Evolutionary conservation across 2,888 invertebrate genomes (phyloP).

Genomic region (Acanthosepion pharaonis): DNA sequence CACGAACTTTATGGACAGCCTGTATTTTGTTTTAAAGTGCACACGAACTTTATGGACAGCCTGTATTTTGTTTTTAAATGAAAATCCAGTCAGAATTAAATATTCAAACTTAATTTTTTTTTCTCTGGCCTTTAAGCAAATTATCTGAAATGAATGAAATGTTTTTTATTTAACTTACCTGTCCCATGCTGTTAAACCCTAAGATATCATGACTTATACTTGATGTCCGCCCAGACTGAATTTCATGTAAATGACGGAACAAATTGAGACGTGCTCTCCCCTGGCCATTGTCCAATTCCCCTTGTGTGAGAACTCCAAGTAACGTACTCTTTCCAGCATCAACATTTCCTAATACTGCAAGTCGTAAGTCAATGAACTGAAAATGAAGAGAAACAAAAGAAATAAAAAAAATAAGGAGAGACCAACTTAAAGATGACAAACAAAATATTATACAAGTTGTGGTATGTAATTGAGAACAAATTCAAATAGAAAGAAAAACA

Average conservation of each 20-base stretch:
- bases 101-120: too few relatives aligned
- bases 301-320: constrained; percentile 95
- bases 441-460: too few relatives aligned
- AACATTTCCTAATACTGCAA: constrained; percentile 93
- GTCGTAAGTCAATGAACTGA: constrained; percentile 83
- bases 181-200: constrained; percentile 84
- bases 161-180: constrained; percentile 60
- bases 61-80: too few relatives aligned
- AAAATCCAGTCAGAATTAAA: too few relatives aligned
- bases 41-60: too few relatives aligned
- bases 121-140: not conserved
- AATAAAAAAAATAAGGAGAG: not conserved
- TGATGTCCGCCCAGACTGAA: constrained; percentile 93
- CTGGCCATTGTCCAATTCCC: constrained; percentile 94
- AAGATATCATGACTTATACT: constrained; percentile 96
- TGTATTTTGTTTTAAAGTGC: too few relatives aligned
- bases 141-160: not conserved
- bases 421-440: too few relatives aligned
- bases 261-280: constrained; percentile 95
- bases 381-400: constrained; percentile 49
- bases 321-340: constrained; percentile 98
- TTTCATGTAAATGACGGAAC: constrained; percentile 93
- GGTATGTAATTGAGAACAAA: too few relatives aligned
- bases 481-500: too few relatives aligned
- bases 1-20: too few relatives aligned